Evolutionary conservation across 2,113 vertebrate species (phyloP), one percentile per base, ranked within the genome.

Genomic region (Charadrius vociferus): DNA sequence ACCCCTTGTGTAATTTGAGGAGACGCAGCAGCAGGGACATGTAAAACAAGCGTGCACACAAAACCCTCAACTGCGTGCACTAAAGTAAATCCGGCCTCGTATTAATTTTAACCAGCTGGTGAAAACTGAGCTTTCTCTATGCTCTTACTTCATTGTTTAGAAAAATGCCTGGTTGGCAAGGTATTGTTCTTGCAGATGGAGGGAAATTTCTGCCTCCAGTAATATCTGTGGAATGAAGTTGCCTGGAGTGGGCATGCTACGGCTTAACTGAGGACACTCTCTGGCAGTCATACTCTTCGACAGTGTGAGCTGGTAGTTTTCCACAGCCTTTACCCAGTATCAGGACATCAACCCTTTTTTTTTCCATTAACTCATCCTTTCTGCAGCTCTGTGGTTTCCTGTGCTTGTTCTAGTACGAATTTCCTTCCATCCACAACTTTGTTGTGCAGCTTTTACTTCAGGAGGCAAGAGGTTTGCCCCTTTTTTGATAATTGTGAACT

Each of bases 311-410:
- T 74, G 62, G 84, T 81, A 80, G 56, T 91, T 95, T 87, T 93
- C 87, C 90, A 86, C 70, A 93, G 81, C 73, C 21, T 86, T 75
- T 55, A 63, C n/a, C 24, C 63, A 49, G 6, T 34, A 87, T 62
- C 52, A 82, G 70, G 84, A 87, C 70, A 91, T 49, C 47, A 87
- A 36, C 34, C 47, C 87, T 82, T 87, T 89, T 82, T 87, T 96
- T 58, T 96, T 58, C 93, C 81, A 96, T 96, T 95, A 68, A 91
- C 85, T 95, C 62, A 30, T 88, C 61, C 78, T 92, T 96, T 91
- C 66, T 93, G 49, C 81, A 77, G 66, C 84, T 82, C 62, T 96
- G 52, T 75, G 49, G 81, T 93, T 97, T 96, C 92, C 92, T 91
- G 85, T 94, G 70, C 78, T 87, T 96, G 49, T 87, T 87, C 56